A percentile compares a stretch with the other conserved stretches of the same genome.
phyloP scores from a whole-genome alignment of 2,113 vertebrate genomes.

The Peromyscus californicus region DNA sequence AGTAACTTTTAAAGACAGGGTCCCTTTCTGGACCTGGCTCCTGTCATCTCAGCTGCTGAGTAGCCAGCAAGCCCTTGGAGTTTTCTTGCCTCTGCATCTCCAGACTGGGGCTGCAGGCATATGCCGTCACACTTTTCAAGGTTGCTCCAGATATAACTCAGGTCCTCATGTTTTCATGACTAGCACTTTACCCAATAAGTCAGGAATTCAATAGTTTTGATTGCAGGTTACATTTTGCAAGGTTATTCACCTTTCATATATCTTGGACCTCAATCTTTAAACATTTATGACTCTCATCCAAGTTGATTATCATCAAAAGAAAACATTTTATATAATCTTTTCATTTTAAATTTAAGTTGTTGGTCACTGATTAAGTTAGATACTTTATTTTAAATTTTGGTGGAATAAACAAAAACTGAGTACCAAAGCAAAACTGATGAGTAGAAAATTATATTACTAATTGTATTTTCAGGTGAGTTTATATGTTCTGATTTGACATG shows the following conservation, averaged over 20 bases:
- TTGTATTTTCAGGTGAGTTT: background rate
- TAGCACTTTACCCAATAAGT: background rate
- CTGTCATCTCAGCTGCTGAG: background rate
- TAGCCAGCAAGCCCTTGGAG: background rate
- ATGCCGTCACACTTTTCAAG: background rate
- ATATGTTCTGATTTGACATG: slow-evolving; percentile 6
- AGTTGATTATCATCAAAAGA: background rate
- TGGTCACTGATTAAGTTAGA: background rate
- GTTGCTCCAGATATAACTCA: background rate
- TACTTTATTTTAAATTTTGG: background rate
- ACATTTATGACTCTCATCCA: background rate
- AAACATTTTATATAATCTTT: background rate
- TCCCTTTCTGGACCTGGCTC: background rate
- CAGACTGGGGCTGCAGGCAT: background rate
- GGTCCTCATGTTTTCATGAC: background rate
- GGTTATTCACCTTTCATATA: background rate
- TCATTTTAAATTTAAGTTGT: background rate
- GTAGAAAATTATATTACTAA: background rate
- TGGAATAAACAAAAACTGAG: background rate
- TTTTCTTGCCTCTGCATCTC: background rate
- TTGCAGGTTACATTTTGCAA: background rate
- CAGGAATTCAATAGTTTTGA: background rate
- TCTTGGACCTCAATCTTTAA: background rate
- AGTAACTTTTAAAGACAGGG: background rate
- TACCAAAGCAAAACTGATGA: background rate